These are phyloP conservation scores for Callipepla californica DNA, from an alignment of 2,113 vertebrate species.

Conservation along the genomic window DNA sequence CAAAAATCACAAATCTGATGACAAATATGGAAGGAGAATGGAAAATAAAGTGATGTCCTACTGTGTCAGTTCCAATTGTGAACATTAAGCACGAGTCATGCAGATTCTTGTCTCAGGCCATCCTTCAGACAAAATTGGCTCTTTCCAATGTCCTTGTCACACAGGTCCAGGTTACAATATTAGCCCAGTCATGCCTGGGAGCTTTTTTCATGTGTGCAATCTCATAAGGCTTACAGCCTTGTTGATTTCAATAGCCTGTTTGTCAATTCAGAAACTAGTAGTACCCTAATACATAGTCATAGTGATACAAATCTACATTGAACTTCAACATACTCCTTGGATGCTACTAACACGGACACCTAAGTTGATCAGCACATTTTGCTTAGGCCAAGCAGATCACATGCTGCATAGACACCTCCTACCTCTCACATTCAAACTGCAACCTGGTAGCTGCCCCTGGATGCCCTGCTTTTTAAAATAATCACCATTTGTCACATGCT, in stretches of 20 bases:
- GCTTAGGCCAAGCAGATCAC: neutral
- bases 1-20: neutral
- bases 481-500: neutral
- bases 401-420: neutral
- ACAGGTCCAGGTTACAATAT: neutral
- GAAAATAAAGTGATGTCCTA: neutral
- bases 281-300: neutral
- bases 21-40: neutral
- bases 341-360: rapidly evolving
- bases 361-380: neutral
- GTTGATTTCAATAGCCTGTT: neutral
- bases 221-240: neutral
- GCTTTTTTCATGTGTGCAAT: neutral
- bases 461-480: neutral
- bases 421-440: neutral
- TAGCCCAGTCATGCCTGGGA: neutral
- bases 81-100: neutral
- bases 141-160: neutral
- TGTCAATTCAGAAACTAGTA: neutral
- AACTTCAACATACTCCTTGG: rapidly evolving
- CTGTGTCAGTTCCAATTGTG: neutral
- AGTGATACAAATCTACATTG: neutral
- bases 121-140: neutral
- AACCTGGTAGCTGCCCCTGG: neutral
- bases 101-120: neutral